A percentile compares a stretch with the other conserved stretches of the same genome.
phyloP scores from a whole-genome alignment of 2,888 invertebrate genomes.

The Salpingus planirostris region DNA sequence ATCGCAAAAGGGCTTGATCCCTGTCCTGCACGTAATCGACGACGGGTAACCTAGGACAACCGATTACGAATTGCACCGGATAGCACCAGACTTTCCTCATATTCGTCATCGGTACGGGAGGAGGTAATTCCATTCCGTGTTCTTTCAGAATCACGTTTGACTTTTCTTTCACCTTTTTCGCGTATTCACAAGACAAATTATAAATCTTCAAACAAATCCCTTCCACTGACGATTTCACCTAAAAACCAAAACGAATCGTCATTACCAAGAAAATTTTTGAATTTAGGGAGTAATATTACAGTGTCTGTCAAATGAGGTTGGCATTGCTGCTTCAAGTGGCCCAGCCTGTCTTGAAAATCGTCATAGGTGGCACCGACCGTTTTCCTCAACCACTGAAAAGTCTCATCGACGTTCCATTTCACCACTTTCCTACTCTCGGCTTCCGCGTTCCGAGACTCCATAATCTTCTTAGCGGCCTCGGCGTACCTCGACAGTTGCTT shows the following conservation, averaged over 20 bases:
- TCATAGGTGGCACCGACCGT: conserved; percentile 92
- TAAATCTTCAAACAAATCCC: conserved; percentile 92
- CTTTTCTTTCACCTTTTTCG: conserved; percentile 81
- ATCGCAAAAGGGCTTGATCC: conserved; percentile 78
- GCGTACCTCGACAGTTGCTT: conserved; percentile 82
- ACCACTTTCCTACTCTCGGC: conserved; percentile 93
- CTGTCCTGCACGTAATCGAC: conserved; percentile 81
- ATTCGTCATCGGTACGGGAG: conserved; percentile 55
- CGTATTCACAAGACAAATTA: conserved; percentile 84
- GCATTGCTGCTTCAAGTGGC: conserved; percentile 88
- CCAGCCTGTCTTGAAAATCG: conserved; percentile 82
- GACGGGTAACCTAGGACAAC: conserved; percentile 74
- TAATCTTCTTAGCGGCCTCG: conserved; percentile 94
- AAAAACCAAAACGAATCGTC: conserved; percentile 6
- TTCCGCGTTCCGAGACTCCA: conserved; percentile 86
- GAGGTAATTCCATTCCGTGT: conserved; percentile 60
- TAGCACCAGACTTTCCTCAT: conserved; percentile 92
- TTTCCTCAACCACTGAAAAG: conserved; percentile 89
- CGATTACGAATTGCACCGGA: conserved; percentile 82
- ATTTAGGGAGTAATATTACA: conserved; percentile 35
- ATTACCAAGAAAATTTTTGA: neutral
- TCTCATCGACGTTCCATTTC: conserved; percentile 98
- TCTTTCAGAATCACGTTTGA: conserved; percentile 80
- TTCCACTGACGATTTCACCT: conserved; percentile 83
- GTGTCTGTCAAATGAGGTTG: conserved; percentile 94